Evolutionary conservation across 2,113 vertebrate species (phyloP), one percentile per base, ranked within the genome.

Genomic region (Turdus rufiventris): DNA sequence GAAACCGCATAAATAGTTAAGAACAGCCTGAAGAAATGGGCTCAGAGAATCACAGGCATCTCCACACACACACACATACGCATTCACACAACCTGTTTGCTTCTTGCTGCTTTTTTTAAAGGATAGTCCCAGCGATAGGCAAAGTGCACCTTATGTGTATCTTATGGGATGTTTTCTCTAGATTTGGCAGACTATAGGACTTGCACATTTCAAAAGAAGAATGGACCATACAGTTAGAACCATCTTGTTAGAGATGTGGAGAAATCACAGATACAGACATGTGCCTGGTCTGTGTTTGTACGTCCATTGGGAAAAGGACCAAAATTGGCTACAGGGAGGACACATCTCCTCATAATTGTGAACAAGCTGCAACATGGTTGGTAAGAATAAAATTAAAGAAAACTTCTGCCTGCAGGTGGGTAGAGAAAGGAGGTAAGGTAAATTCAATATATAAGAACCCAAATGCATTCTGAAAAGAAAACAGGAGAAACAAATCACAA

Each of bases 41-140:
- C 23, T 68, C 18, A 36, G 47, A 26, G 25, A 31, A 47, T 34
- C n/a, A 40, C 31, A 68, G 25, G 14, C 28, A 40, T 47, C n/a
- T 47, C 6, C 14, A 26, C 6, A 17, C 29, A 38, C 3, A 24
- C 8, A 13, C 5, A n/a, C 3, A 15, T 0, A 10, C 4, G 18
- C 5, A 8, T 5, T 19, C 1, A 10, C 7, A 31, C 3, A 17
- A 18, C 25, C 43, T 67, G 21, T 21, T 43, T 45, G 12, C 5
- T 38, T 25, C 4, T 10, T 38, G 33, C 26, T 63, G 9, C 3
- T n/a, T 61, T 65, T 78, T 20, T 33, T 3, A 21, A 85, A 73
- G 4, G 3, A 2, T 5, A 43, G 43, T 45, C 23, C 18, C 18
- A 82, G 12, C 25, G 9, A 34, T 3, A 58, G 17, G 34, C 2